Base-by-base conservation (phyloP, 2,888 invertebrate species). In the Aphidius colemani region DNA sequence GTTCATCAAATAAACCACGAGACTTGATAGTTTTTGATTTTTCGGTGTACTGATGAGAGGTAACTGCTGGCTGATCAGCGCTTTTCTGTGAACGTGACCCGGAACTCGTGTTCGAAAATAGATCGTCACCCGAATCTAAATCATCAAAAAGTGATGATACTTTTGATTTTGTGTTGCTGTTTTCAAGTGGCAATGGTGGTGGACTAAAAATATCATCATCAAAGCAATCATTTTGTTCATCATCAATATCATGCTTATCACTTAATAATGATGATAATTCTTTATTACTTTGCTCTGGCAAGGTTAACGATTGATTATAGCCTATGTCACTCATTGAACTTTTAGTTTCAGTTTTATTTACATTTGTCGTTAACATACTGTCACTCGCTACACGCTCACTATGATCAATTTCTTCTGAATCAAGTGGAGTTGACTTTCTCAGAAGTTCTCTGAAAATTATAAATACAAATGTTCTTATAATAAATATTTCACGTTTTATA, bases 111-210 rank as follows among this genome's bases (percentile, higher is more conserved):
- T 73, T 70, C 11, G 76, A 75, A 67, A 82, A 82, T 44, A 82
- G 70, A 53, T 82, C 80, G 65, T 80, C 77, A 10, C 75, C 79
- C 39, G 82, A 79, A 56, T 80, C 80, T 9, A 79, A 80, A 53
- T 80, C 80, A 62, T 79, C 80, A 68, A 80, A 80, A 46, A 79
- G 67, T 30, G 77, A 79, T 7, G 61, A 69, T 66, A 75, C 70
- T 65, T 79, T 79, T 18, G 76, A 73, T 62, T 79, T 80, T 13
- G 68, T 65, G 57, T 73, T 74, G 50, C 71, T 67, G 53, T 69
- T 69, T 56, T 69, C 69, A n/a, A 77, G 81, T 11, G 72, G 70
- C n/a, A 81, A 69, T n/a, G 80, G 79, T 11, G 81, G 81, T 11
- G 80, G 81, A 5, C 76, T 78, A 49, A 81, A 81, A 11, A 79